Conservation (phyloP, 2,797 vertebrate genomes). For the Holocentrus rufus region DNA sequence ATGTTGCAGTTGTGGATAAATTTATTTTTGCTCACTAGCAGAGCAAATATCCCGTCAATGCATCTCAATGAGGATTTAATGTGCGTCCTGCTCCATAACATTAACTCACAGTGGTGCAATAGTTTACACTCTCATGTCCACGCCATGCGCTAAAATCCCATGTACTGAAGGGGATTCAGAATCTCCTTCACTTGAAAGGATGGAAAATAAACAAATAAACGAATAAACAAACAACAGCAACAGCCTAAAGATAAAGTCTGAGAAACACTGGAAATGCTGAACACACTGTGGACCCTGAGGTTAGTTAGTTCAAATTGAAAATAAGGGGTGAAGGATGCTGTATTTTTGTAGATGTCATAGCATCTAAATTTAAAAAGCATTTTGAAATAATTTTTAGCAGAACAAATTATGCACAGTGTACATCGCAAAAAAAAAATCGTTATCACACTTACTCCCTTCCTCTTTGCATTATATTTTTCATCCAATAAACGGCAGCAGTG, state of each 20-base stretch:
- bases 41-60: slow-evolving; percentile 9
- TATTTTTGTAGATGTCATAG: slow-evolving; percentile 62
- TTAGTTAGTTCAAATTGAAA: slow-evolving; percentile 64
- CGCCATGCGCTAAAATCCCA: neutral
- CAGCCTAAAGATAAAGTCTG: slow-evolving; percentile 40
- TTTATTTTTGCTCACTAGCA: too few species aligned
- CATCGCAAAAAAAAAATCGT: slow-evolving; percentile 22
- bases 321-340: slow-evolving; percentile 48
- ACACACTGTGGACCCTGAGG: slow-evolving; percentile 52
- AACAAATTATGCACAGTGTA: slow-evolving; percentile 16
- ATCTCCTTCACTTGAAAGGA: slow-evolving; percentile 31
- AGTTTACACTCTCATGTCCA: slow-evolving; percentile 29
- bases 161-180: neutral
- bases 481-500: slow-evolving; percentile 45
- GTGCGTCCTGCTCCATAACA: neutral
- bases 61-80: neutral
- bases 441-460: slow-evolving; percentile 35
- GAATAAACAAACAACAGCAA: neutral
- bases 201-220: too few species aligned
- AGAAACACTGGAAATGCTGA: slow-evolving; percentile 21
- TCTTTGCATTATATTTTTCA: slow-evolving; percentile 60
- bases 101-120: neutral
- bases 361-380: slow-evolving; percentile 67
- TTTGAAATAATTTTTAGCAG: slow-evolving; percentile 59
- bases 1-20: neutral